A percentile compares a stretch with the other conserved stretches of the same genome.
phyloP scores from a whole-genome alignment of 2,797 vertebrate species.

The Microhierax caerulescens region DNA sequence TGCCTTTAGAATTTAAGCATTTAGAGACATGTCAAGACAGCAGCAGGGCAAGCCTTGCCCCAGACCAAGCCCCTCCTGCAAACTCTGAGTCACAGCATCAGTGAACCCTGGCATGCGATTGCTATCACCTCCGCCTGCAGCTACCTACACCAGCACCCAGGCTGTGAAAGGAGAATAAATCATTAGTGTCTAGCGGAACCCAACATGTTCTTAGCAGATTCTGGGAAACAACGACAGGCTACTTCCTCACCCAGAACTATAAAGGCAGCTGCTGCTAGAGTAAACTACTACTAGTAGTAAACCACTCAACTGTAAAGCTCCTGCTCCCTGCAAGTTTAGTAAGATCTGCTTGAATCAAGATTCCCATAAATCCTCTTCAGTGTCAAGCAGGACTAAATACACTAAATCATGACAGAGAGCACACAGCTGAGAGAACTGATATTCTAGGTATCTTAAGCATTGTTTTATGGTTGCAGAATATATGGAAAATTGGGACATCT shows the following conservation, averaged over 20 bases:
- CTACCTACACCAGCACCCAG: background rate
- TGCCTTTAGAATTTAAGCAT: background rate
- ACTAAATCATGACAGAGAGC: background rate
- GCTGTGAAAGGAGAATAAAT: background rate
- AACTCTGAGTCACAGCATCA: constrained; percentile 3
- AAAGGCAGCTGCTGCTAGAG: background rate
- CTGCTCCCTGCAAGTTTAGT: background rate
- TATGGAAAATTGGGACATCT: background rate
- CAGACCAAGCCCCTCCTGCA: background rate
- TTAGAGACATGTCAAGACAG: background rate
- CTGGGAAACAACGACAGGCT: background rate
- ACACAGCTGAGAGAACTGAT: background rate
- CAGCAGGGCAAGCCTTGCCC: background rate
- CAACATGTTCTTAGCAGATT: background rate
- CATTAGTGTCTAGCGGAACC: background rate
- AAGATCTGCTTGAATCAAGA: background rate
- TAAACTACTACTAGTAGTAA: background rate
- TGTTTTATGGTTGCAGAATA: background rate
- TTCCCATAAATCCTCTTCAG: background rate
- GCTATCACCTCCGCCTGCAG: background rate
- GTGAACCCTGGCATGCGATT: background rate
- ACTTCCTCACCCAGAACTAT: background rate
- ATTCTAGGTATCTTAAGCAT: background rate
- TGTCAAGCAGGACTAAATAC: background rate
- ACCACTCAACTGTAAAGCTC: background rate